phyloP scores from a whole-genome alignment of 1,140 invertebrate species.

The Brachionus paranguensis region DNA sequence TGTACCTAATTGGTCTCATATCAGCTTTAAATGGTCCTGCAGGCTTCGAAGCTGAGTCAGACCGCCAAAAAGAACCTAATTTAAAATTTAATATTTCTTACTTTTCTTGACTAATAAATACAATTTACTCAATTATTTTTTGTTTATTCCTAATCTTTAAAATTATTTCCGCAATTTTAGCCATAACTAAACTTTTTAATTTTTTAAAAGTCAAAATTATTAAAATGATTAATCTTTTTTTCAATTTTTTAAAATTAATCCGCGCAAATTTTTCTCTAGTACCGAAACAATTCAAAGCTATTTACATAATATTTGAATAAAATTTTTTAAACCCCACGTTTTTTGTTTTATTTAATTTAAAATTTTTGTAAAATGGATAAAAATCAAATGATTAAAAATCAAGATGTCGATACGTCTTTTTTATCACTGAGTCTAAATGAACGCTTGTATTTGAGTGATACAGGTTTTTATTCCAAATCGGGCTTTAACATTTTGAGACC shows the following conservation, averaged over 20 bases:
- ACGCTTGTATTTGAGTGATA: not conserved
- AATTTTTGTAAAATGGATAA: not conserved
- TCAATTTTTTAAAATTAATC: not conserved
- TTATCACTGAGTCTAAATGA: not conserved
- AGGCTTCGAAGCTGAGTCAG: not conserved
- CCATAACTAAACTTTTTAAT: not conserved
- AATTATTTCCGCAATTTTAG: not conserved
- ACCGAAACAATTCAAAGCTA: not conserved
- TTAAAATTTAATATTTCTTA: not conserved
- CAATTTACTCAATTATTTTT: not conserved
- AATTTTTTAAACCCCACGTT: not conserved
- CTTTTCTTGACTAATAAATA: not conserved
- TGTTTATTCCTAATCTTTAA: not conserved
- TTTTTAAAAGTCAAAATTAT: not conserved
- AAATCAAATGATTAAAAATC: not conserved
- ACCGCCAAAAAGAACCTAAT: not conserved
- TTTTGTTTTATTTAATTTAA: not conserved
- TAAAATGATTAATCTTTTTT: not conserved
- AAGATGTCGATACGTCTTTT: not conserved
- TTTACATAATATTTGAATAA: not conserved
- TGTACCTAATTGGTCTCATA: not conserved
- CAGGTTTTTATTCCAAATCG: not conserved
- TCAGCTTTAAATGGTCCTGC: constrained; percentile 19
- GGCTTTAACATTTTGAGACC: not conserved
- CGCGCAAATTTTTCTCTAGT: not conserved